These are phyloP conservation scores for Erebia epiphron DNA, from an alignment of 2,888 invertebrate genomes.

Conservation along the genomic window DNA sequence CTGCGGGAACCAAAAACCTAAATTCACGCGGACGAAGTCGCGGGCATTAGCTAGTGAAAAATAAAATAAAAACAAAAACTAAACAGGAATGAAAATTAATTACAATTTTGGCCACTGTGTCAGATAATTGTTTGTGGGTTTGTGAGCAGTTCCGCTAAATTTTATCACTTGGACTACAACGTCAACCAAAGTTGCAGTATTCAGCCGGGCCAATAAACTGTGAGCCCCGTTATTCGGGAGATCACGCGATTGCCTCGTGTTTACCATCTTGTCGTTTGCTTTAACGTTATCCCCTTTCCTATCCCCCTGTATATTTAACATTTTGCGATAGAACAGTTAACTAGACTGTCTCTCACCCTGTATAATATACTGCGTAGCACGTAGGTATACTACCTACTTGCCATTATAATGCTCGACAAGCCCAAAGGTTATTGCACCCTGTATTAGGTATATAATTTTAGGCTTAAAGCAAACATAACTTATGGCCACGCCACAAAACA, in stretches of 20 bases:
- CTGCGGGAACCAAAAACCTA: too few species aligned
- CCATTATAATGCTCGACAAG: neutral
- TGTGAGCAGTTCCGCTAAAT: slow-evolving; percentile 29
- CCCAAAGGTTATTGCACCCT: too few species aligned
- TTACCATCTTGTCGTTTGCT: slow-evolving; percentile 35
- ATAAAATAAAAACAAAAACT: too few species aligned
- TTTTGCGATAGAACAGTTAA: slow-evolving; percentile 11
- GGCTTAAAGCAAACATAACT: too few species aligned
- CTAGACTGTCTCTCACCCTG: neutral
- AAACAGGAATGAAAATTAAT: too few species aligned
- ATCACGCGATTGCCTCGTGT: slow-evolving; percentile 68
- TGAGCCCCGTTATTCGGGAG: slow-evolving; percentile 60
- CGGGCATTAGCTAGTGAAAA: too few species aligned
- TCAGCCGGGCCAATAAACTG: slow-evolving; percentile 61
- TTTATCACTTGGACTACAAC: slow-evolving; percentile 35
- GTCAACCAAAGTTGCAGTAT: slow-evolving; percentile 57
- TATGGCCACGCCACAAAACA: too few species aligned
- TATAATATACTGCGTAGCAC: neutral
- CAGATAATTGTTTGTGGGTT: too few species aligned
- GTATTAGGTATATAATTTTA: too few species aligned
- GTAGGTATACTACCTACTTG: too few species aligned
- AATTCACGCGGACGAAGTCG: too few species aligned
- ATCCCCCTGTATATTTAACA: slow-evolving; percentile 16
- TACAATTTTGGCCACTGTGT: too few species aligned
- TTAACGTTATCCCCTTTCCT: slow-evolving; percentile 22